Conservation (phyloP, 2,797 vertebrate genomes). For the Pelodytes ibericus region DNA sequence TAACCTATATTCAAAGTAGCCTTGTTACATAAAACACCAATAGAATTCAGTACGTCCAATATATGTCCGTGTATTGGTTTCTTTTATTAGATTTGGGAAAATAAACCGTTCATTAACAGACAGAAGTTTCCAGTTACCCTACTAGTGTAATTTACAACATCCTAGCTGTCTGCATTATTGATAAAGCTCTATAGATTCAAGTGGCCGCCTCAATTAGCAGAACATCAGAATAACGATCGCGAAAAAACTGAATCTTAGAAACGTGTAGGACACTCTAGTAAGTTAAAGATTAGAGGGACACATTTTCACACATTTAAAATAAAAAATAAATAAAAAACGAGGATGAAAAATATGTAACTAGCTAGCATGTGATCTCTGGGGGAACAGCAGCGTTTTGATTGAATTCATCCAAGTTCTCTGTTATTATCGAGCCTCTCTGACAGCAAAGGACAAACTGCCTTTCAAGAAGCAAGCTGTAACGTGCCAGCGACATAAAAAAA, state of each 20-base stretch:
- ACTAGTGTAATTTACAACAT: background rate
- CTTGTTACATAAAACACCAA: no score
- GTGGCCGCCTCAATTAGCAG: conserved; percentile 7
- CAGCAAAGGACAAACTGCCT: conserved; percentile 65
- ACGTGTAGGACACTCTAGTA: background rate
- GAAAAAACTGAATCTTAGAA: no score
- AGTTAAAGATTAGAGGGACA: conserved; percentile 19
- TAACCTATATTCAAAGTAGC: no score
- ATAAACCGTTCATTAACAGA: background rate
- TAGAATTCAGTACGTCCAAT: no score
- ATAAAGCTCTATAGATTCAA: background rate
- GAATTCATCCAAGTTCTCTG: conserved; percentile 63
- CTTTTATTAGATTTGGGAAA: no score
- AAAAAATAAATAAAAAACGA: no score
- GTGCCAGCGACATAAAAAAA: conserved; percentile 59
- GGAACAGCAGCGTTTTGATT: conserved; percentile 54
- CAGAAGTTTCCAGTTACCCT: background rate
- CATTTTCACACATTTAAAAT: conserved; percentile 24
- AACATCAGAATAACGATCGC: conserved; percentile 3
- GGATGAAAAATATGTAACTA: conserved; percentile 38
- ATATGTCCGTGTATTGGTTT: no score
- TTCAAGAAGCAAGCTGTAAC: conserved; percentile 60
- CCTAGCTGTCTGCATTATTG: background rate
- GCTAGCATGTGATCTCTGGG: conserved; percentile 49
- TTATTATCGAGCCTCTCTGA: conserved; percentile 63